These are phyloP conservation scores for Crambe crambe DNA, from an alignment of 37 sponge, comb jelly and placozoan genomes.

Conservation along the genomic window DNA sequence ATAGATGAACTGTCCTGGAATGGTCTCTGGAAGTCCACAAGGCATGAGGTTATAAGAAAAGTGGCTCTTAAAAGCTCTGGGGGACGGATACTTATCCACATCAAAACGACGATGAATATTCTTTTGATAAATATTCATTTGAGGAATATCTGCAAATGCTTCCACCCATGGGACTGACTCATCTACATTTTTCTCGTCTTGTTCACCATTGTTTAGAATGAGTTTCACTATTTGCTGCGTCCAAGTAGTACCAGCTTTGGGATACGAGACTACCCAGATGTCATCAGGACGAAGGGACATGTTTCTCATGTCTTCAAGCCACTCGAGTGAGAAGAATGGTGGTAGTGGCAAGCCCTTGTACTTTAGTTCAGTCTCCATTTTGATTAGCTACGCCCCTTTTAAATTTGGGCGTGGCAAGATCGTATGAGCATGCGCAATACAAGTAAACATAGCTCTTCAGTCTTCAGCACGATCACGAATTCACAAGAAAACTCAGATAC, in stretches of 20 bases:
- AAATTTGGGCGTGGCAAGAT: no score
- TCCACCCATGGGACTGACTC: slow-evolving; percentile 28
- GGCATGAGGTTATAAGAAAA: slow-evolving; percentile 50
- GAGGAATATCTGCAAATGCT: neutral
- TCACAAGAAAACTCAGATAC: neutral
- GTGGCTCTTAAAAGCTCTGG: slow-evolving; percentile 71
- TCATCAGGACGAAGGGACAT: slow-evolving; percentile 26
- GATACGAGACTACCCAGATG: slow-evolving; percentile 24
- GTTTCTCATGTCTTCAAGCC: slow-evolving; percentile 1
- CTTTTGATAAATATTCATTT: neutral
- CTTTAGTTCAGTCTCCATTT: no score
- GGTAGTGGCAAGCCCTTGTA: neutral
- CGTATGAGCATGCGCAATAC: no score
- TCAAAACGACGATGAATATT: neutral
- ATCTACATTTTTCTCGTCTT: neutral
- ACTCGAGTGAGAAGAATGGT: neutral
- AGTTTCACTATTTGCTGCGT: slow-evolving; percentile 34
- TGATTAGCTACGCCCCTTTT: no score
- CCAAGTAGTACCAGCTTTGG: slow-evolving; percentile 47
- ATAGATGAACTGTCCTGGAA: slow-evolving; percentile 68
- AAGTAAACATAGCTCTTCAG: no score
- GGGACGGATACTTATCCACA: neutral
- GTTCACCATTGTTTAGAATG: slow-evolving; percentile 6
- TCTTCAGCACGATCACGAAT: no score
- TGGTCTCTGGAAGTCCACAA: slow-evolving; percentile 36